Base-by-base conservation (phyloP, 2,113 vertebrate species). In the Eleginops maclovinus region DNA sequence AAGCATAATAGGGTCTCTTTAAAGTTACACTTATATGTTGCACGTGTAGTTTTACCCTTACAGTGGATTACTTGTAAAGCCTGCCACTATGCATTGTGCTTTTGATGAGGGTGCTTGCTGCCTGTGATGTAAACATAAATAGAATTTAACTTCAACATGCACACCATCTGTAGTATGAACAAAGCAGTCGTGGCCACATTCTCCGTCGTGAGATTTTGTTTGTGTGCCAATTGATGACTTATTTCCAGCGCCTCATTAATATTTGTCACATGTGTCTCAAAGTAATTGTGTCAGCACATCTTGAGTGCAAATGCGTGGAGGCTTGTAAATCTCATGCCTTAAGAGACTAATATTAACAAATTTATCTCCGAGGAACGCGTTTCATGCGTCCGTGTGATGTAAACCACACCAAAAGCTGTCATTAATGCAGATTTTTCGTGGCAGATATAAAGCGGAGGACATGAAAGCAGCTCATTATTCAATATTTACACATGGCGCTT, bases 351-450 rank as follows among this genome's bases (percentile, higher is more conserved):
- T 88, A 92, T 89, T 87, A 91, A 92, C 90, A 89, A 91, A 92
- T 92, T 62, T 84, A 93, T 94, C 89, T 92, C 54, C 68, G 82
- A 65, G 68, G 61, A 86, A 83, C 50, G 88, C 85, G 59, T 89
- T 90, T 89, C 87, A 92, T 82, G 83, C 68, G 22, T 58, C 79
- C 53, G 77, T 91, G 79, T 87, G 93, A 92, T 90, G 91, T 89
- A 68, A 87, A 94, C 93, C 93, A 92, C 93, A 94, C 89, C 93
- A 93, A 94, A 93, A 83, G 91, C 81, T 66, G 89, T 83, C 92
- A 90, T 91, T 90, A 90, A 86, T 87, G 90, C 60, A 56, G 44
- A 75, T 91, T 82, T 85, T 80, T 81, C 63, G n/a, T 72, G 81
- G 86, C 84, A 87, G 75, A 91, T 86, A 91, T 85, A 90, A 87